Base-by-base conservation (phyloP, 1,140 invertebrate species). In the Theocolax elegans region DNA sequence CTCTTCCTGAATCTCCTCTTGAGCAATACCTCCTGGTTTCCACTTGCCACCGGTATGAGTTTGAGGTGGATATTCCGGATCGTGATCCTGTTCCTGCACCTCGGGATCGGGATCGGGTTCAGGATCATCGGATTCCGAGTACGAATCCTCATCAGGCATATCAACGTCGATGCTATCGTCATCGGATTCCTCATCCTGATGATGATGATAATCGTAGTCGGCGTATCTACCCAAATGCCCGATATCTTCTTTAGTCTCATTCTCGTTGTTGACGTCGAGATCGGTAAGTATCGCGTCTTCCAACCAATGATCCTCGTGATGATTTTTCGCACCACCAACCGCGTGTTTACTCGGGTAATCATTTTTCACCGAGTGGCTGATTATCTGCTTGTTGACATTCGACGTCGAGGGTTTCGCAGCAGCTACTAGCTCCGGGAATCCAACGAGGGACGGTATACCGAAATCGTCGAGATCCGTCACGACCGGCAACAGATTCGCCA, bases 41-140 rank as follows among this genome's bases (percentile, higher is more conserved):
- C 91, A 92, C 76, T 92, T 92, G 1, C 87, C 89, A 9, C 87
- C 89, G 17, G 87, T 90, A 64, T 89, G 86, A 49, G 79, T 81
- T 1, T 75, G 76, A 12, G 85, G 85, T 12, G 86, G 86, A 71
- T 80, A 79, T 46, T 82, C 76, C 17, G 23, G 27, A 13, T 60
- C 59, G 10, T 62, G 56, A 40, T n/a, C n/a, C n/a, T n/a, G n/a
- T n/a, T n/a, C n/a, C n/a, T n/a, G 3, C 17, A 83, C 81, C 21
- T 85, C 80, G 6, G 63, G 75, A 7, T 83, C 81, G 44, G 10
- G 44, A n/a, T n/a, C n/a, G n/a, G 21, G 13, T 31, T 71, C 68
- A 0, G 29, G 46, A 35, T 71, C 53, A 19, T 85, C 83, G 0
- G 81, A 82, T 12, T 85, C 83, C 1, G 79, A 79, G 46, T 80